These are phyloP conservation scores for Vulpes vulpes DNA, from an alignment of 2,113 vertebrate genomes.

Conservation along the genomic window DNA sequence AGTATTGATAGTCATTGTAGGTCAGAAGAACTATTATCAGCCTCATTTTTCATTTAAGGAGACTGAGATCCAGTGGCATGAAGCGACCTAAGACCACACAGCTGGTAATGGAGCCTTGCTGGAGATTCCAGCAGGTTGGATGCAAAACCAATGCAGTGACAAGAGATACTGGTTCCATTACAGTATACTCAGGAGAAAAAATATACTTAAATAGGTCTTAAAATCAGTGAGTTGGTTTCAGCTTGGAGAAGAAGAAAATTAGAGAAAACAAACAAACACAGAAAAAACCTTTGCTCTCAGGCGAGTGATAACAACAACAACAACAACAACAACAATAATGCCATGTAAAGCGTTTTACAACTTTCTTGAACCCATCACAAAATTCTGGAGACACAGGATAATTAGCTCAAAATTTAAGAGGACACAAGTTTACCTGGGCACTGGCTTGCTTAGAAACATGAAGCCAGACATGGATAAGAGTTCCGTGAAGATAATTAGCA, in stretches of 20 bases:
- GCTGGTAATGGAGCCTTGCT: neutral
- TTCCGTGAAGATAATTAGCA: neutral
- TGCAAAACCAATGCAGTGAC: neutral
- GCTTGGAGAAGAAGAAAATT: neutral
- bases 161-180: neutral
- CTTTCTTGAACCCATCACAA: neutral
- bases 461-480: neutral
- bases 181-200: neutral
- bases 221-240: neutral
- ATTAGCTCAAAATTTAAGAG: neutral
- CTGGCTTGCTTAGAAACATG: neutral
- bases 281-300: too few species aligned
- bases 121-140: neutral
- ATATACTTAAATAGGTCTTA: neutral
- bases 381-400: neutral
- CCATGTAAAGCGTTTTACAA: neutral
- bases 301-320: neutral
- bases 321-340: neutral
- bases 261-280: neutral
- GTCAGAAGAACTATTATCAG: neutral
- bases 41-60: neutral
- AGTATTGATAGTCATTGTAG: neutral
- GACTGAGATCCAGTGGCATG: neutral
- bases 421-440: neutral
- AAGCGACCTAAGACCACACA: neutral